Base-by-base conservation (phyloP, 2,113 vertebrate species). In the Clarias gariepinus region DNA sequence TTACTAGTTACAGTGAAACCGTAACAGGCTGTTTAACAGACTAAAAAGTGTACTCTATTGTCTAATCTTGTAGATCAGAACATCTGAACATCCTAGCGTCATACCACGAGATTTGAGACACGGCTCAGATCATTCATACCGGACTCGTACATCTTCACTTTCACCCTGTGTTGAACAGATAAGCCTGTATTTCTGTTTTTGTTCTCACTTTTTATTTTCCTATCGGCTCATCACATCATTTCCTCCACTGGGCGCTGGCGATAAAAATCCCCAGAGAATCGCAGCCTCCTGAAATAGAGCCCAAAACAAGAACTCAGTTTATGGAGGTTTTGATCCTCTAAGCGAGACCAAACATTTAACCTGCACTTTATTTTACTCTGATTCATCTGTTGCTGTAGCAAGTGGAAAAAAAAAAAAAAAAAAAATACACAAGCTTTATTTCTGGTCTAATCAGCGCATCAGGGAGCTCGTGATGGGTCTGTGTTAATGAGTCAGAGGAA, bases 221-320 rank as follows among this genome's bases (percentile, higher is more conserved):
- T 47, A 4, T 79, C 52, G 74, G 30, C n/a, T 80, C 86, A 57
- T 85, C 52, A 30, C 47, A 68, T 81, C 81, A 55, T 86, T 88
- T 88, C 87, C 87, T 88, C 73, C 69, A 10, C 57, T 80, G 83
- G 78, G 73, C 55, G 74, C 53, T 3, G 60, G 53, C 53, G 80
- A 74, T 71, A 73, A 61, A 47, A 82, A n/a, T 71, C 53, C 77
- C 83, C 23, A 18, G 83, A 68, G 36, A 58, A 21, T 66, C 63
- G 21, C 28, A 33, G 68, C 61, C 61, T 88, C 85, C 80, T 83
- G 87, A 74, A 69, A 78, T 33, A 47, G 25, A 66, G 61, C 33
- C 28, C 53, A 11, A 61, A 41, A 60, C 83, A 71, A 36, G 60
- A 61, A 30, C 60, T 68, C 18, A 5, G 23, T 5, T 1, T 81